Evolutionary conservation across 2,113 vertebrate species (phyloP).

Genomic region (Podilymbus podiceps): DNA sequence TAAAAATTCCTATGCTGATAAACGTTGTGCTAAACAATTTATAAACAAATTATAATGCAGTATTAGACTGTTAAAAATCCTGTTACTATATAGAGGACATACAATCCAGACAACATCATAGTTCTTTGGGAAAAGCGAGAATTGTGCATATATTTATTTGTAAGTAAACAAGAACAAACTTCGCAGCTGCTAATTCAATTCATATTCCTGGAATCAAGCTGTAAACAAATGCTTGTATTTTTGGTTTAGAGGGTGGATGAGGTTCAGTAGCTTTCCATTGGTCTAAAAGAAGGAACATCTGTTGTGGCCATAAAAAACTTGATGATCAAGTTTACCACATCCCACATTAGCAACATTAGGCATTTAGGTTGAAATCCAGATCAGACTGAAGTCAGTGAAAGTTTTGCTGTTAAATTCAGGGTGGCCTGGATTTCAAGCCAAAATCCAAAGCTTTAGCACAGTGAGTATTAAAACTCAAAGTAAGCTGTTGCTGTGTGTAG

Average conservation of each 20-base stretch:
- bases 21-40: not conserved
- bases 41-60: not conserved
- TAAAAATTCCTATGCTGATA: not conserved
- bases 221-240: constrained; percentile 61
- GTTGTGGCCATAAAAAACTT: constrained; percentile 57
- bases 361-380: constrained; percentile 23
- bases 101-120: not conserved
- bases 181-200: constrained; percentile 30
- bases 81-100: not conserved
- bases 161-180: constrained; percentile 24
- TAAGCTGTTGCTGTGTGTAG: not conserved
- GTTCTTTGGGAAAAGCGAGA: not conserved
- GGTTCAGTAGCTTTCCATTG: constrained; percentile 47
- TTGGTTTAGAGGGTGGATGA: constrained; percentile 55
- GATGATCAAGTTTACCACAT: constrained; percentile 61
- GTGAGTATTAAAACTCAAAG: not conserved
- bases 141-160: not conserved
- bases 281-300: constrained; percentile 58
- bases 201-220: constrained; percentile 33
- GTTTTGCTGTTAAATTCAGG: not conserved
- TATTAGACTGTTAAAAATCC: not conserved
- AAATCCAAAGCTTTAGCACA: constrained; percentile 13
- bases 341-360: constrained; percentile 45
- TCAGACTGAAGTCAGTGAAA: not conserved
- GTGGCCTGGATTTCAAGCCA: constrained; percentile 14